Evolutionary conservation across 53 echinoderm and acorn worm genomes (phyloP).

Genomic region (Pentamera pediparva): DNA sequence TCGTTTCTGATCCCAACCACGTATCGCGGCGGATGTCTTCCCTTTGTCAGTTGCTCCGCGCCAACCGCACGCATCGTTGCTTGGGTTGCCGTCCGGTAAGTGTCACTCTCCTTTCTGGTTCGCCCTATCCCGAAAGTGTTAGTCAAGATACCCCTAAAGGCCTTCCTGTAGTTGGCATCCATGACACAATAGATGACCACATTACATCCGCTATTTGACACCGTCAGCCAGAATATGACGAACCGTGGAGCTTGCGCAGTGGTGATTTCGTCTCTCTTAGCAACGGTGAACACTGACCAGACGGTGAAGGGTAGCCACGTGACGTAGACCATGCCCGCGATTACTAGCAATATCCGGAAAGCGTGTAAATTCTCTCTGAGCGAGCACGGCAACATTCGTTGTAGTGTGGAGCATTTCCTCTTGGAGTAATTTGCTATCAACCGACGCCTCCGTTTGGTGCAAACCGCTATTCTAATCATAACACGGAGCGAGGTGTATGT

Average conservation of each 20-base stretch:
- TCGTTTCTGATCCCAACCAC: constrained; percentile 31
- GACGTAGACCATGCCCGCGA: constrained; percentile 41
- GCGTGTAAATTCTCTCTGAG: constrained; percentile 39
- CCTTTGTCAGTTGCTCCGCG: neutral
- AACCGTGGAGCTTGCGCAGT: constrained; percentile 6
- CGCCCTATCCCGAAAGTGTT: too few relatives aligned
- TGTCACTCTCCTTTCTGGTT: too few relatives aligned
- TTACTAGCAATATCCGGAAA: constrained; percentile 36
- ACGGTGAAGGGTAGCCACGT: constrained; percentile 45
- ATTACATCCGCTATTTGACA: constrained; percentile 42
- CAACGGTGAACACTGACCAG: neutral
- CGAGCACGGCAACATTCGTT: constrained; percentile 11
- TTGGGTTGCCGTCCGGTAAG: too few relatives aligned
- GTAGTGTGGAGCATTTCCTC: neutral
- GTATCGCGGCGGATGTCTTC: neutral
- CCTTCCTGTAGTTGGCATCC: constrained; percentile 34
- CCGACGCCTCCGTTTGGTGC: constrained; percentile 10
- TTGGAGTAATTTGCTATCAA: constrained; percentile 22
- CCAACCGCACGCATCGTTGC: too few relatives aligned
- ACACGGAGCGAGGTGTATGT: constrained; percentile 38
- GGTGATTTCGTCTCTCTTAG: neutral
- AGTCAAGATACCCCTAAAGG: too few relatives aligned
- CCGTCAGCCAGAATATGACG: constrained; percentile 29
- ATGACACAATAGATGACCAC: constrained; percentile 42
- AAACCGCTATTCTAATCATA: constrained; percentile 9